These are phyloP conservation scores for Gnatocerus cornutus DNA, from an alignment of 2,888 invertebrate genomes.

Conservation along the genomic window DNA sequence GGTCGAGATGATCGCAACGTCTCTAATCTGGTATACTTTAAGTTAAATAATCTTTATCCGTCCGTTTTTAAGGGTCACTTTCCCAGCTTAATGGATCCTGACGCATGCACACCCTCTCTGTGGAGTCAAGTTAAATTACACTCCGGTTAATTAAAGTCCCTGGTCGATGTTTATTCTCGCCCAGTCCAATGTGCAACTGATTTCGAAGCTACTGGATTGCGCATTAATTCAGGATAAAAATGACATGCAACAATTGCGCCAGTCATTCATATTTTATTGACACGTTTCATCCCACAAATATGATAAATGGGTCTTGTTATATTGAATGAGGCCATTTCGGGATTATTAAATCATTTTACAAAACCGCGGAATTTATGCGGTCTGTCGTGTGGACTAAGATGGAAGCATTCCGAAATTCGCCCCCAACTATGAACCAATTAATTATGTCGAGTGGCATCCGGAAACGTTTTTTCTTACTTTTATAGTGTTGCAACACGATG, in stretches of 20 bases:
- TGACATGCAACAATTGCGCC: slow-evolving; percentile 11
- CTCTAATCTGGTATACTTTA: slow-evolving; percentile 5
- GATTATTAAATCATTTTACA: slow-evolving; percentile 1
- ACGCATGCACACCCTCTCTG: slow-evolving; percentile 59
- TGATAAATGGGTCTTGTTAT: neutral
- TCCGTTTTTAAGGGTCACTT: slow-evolving; percentile 54
- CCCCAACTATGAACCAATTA: no score
- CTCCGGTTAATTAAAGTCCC: slow-evolving; percentile 66
- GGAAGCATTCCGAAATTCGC: no score
- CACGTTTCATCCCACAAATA: neutral
- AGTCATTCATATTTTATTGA: slow-evolving; percentile 7
- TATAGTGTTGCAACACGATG: no score
- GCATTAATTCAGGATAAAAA: slow-evolving; percentile 13
- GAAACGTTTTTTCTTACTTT: no score
- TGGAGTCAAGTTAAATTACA: slow-evolving; percentile 59
- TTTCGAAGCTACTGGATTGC: slow-evolving; percentile 24
- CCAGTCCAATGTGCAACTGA: slow-evolving; percentile 32
- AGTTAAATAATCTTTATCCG: slow-evolving; percentile 48
- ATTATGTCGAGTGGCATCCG: no score
- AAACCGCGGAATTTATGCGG: slow-evolving; percentile 5
- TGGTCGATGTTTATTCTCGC: slow-evolving; percentile 62
- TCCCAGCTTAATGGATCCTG: slow-evolving; percentile 56
- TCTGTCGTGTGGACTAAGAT: neutral
- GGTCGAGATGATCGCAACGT: slow-evolving; percentile 14
- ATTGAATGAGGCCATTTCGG: neutral